These are phyloP conservation scores for Ladona fulva DNA, from an alignment of 1,140 invertebrate genomes.

Conservation along the genomic window DNA sequence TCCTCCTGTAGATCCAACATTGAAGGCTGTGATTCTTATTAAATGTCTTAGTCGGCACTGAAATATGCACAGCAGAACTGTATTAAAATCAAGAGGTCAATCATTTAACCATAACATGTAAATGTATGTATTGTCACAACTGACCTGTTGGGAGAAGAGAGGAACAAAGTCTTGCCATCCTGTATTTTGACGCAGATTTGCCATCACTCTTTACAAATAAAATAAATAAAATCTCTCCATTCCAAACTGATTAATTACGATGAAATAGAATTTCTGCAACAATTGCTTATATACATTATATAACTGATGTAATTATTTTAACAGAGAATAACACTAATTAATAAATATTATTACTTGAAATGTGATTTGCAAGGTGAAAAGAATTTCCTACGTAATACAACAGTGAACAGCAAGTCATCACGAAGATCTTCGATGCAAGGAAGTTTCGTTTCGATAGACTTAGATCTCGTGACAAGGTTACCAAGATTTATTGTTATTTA, in stretches of 20 bases:
- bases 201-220: not conserved
- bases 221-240: not conserved
- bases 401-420: too few species aligned
- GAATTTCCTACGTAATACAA: too few species aligned
- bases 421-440: too few species aligned
- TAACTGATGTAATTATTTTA: too few species aligned
- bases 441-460: too few species aligned
- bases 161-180: slow-evolving; percentile 27
- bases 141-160: slow-evolving; percentile 29
- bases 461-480: not conserved
- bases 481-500: too few species aligned
- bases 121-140: not conserved
- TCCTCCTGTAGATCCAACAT: slow-evolving; percentile 39
- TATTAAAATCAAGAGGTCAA: not conserved
- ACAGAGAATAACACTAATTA: too few species aligned
- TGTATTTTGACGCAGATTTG: not conserved
- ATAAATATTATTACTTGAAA: too few species aligned
- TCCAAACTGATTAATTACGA: not conserved
- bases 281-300: not conserved
- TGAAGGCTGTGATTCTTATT: slow-evolving; percentile 56
- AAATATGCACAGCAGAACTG: slow-evolving; percentile 23
- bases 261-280: not conserved
- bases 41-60: slow-evolving; percentile 60
- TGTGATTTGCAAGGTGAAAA: too few species aligned
- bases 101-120: not conserved